Conservation (phyloP, 2,113 vertebrate species). For the Thamnophis sirtalis region DNA sequence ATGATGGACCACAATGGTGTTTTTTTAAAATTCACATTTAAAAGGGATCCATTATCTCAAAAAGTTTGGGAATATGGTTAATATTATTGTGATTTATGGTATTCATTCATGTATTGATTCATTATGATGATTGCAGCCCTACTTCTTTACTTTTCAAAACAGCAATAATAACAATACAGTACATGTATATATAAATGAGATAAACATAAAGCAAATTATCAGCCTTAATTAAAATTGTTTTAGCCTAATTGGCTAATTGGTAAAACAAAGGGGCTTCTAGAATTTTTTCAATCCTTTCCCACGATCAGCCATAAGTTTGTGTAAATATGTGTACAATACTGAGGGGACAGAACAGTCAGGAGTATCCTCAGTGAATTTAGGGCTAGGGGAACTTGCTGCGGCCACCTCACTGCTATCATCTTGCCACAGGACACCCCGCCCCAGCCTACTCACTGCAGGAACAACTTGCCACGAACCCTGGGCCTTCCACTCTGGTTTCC, state of each 20-base stretch:
- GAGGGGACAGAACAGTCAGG: not conserved
- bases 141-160: not conserved
- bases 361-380: not conserved
- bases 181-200: not conserved
- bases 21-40: not conserved
- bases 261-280: not conserved
- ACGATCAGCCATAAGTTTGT: not conserved
- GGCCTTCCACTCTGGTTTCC: not conserved
- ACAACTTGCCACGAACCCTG: not conserved
- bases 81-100: not conserved
- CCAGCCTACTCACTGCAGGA: not conserved
- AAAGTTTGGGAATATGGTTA: not conserved
- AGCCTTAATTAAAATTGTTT: not conserved
- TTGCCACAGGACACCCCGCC: not conserved
- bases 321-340: not conserved
- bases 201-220: not conserved
- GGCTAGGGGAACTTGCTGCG: not conserved
- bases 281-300: not conserved
- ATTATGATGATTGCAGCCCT: not conserved
- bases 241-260: not conserved
- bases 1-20: not conserved
- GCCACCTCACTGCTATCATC: not conserved
- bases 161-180: not conserved
- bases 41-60: not conserved
- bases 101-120: not conserved